Evolutionary conservation across 2,888 invertebrate genomes (phyloP).

Genomic region (Cryptocephalus moraei): DNA sequence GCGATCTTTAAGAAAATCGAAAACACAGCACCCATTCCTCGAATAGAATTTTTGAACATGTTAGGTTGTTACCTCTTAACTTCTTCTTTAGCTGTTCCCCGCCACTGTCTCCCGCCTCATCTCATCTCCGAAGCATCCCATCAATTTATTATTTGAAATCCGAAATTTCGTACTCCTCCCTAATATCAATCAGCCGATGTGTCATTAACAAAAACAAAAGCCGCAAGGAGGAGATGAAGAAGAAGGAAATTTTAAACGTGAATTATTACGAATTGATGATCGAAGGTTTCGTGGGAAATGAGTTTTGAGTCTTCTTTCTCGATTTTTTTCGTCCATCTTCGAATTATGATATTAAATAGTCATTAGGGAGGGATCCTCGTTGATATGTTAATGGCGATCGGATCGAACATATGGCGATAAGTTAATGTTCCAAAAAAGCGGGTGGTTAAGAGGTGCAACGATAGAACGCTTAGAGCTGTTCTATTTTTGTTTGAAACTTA

Average conservation of each 20-base stretch:
- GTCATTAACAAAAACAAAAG: constrained; percentile 36
- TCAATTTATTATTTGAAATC: constrained; percentile 34
- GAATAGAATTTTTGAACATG: no score
- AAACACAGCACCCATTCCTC: no score
- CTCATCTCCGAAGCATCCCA: constrained; percentile 3
- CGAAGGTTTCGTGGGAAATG: constrained; percentile 13
- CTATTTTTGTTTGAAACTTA: no score
- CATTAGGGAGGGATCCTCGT: constrained; percentile 6
- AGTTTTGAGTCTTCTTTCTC: constrained; percentile 9
- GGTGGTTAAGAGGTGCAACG: no score
- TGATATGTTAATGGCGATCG: not conserved
- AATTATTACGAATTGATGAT: constrained; percentile 16
- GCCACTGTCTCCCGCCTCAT: no score
- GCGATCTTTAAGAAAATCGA: no score
- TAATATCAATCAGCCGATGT: constrained; percentile 34
- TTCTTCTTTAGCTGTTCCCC: no score
- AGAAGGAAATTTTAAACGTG: constrained; percentile 10
- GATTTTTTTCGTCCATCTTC: constrained; percentile 6
- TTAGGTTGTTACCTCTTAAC: no score
- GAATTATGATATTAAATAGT: constrained; percentile 14
- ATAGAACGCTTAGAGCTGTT: no score
- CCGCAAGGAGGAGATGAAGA: constrained; percentile 21
- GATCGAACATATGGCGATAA: constrained; percentile 1
- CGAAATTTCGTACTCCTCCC: constrained; percentile 27
- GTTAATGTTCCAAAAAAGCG: no score